phyloP scores from a whole-genome alignment of 1,140 invertebrate genomes.

The Liolophura sinensis region DNA sequence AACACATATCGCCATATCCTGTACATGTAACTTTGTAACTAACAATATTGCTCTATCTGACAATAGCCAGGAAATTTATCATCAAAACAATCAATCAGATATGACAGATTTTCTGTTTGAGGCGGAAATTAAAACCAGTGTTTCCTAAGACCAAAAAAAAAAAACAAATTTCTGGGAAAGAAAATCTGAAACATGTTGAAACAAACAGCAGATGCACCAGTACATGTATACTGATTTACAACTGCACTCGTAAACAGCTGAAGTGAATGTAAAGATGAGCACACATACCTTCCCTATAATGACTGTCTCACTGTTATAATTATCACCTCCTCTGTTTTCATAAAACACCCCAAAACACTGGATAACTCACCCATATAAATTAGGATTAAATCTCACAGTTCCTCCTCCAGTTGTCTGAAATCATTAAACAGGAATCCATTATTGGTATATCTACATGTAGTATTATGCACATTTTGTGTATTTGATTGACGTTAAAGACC shows the following conservation, averaged over 20 bases:
- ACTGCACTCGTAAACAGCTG: not conserved
- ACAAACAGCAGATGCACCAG: not conserved
- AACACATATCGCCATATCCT: no score
- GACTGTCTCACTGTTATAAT: no score
- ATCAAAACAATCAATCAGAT: no score
- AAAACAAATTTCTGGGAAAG: not conserved
- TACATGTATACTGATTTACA: not conserved
- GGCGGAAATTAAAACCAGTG: not conserved
- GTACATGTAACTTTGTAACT: no score
- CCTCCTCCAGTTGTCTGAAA: conserved; percentile 4
- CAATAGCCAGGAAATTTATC: no score
- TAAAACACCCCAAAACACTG: not conserved
- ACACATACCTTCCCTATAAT: not conserved
- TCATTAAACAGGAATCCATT: no score
- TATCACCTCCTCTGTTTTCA: no score
- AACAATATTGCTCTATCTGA: no score
- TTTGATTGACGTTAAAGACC: no score
- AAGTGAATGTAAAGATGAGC: not conserved
- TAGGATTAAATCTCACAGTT: conserved; percentile 5
- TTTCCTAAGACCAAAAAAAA: not conserved
- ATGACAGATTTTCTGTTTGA: not conserved
- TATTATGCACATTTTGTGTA: no score
- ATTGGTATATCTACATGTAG: no score
- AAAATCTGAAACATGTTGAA: not conserved
- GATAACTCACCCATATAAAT: conserved; percentile 6